Evolutionary conservation across 2,797 vertebrate species (phyloP), one percentile per base, ranked within the genome.

Genomic region (Xerus rutilus): DNA sequence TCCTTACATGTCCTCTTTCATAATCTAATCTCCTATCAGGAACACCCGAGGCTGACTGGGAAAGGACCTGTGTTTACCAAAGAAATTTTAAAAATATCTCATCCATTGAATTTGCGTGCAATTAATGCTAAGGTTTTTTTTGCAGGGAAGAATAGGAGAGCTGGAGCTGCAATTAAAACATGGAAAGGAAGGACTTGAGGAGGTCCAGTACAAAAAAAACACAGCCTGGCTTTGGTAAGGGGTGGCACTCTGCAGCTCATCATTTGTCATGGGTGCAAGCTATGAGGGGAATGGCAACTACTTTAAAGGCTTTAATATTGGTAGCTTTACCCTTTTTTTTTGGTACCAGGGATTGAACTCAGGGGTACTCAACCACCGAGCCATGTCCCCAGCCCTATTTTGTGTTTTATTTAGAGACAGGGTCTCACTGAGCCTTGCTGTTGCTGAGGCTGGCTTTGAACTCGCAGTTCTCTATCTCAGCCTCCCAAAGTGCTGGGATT

Each of bases 211-310:
- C 98, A 99, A 99, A 64, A 99, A 99, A 2, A 99, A 98, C 98
- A 99, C 99, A 85, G 99, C 99, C 96, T 99, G 99, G 99, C 98
- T 99, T 39, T 99, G 99, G 99, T 99, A 98, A 99, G 99, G 65
- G 88, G 21, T 59, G 5, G 23, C 11, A 3, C 1, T 95, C 64
- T 78, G 59, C 11, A 89, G 30, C 43, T 97, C 5, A 12, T 79
- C 6, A 13, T 43, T 97, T 96, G 11, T 59, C 69, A 18, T 32
- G 32, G 54, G 85, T 86, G 0, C 21, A 47, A 92, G 32, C 9
- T 9, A 0, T 7, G 39, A 39, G 73, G 30, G 20, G 64, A 10
- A 47, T 17, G 5, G 62, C 52, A 11, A 64, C 9, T 30, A 18
- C 59, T 95, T 97, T 64, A 91, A 95, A 95, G 35, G 4, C 32